Percentiles rank a stretch among this genome's conserved stretches.
Conservation (phyloP, 2,888 invertebrate species). For the Phortica magna region DNA sequence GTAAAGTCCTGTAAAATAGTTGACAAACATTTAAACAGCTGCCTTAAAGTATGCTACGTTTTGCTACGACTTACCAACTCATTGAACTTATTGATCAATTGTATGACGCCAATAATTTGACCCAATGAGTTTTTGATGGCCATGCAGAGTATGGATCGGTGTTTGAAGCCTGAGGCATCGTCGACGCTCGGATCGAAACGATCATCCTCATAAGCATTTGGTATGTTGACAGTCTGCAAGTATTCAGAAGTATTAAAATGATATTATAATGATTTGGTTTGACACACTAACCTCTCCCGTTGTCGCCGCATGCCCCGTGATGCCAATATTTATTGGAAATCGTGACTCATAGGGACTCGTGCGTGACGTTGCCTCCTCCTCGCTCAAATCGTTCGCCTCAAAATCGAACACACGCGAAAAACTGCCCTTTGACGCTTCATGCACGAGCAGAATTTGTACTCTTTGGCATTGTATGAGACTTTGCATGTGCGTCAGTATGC, state of each 20-base stretch:
- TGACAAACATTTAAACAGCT: neutral
- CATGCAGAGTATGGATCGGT: constrained; percentile 95
- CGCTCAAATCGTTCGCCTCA: constrained; percentile 91
- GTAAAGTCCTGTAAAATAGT: constrained; percentile 83
- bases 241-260: neutral
- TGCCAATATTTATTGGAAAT: constrained; percentile 96
- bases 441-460: constrained; percentile 95
- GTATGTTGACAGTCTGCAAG: constrained; percentile 91
- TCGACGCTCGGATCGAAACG: constrained; percentile 94
- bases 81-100: constrained; percentile 95
- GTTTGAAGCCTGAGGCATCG: constrained; percentile 88
- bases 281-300: constrained; percentile 90
- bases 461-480: constrained; percentile 96
- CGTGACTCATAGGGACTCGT: constrained; percentile 94
- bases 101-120: constrained; percentile 95
- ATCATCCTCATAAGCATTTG: constrained; percentile 92
- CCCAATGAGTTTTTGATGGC: constrained; percentile 95
- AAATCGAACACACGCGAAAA: constrained; percentile 97
- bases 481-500: constrained; percentile 96
- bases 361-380: constrained; percentile 88
- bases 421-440: constrained; percentile 93
- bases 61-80: constrained; percentile 80
- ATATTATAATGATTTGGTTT: neutral
- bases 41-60: neutral
- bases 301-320: constrained; percentile 95